These are phyloP conservation scores for Platalea minor DNA, from an alignment of 2,797 vertebrate species.

Conservation along the genomic window DNA sequence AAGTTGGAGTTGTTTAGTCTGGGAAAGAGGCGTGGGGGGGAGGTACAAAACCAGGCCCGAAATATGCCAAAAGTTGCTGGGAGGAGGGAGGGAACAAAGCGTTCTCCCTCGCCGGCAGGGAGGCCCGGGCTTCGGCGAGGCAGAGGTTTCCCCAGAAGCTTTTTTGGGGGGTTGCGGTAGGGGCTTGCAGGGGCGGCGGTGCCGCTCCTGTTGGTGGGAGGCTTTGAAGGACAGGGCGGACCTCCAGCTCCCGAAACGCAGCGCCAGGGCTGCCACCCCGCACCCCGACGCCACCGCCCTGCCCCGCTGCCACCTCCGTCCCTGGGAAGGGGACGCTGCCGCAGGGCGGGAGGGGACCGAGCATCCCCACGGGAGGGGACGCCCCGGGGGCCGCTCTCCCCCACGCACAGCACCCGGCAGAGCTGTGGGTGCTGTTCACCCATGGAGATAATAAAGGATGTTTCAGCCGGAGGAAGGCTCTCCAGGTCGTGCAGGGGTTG, in stretches of 20 bases:
- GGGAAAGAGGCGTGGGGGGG: neutral
- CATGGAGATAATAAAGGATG: neutral
- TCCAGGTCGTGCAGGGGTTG: neutral
- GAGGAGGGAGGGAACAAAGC: neutral
- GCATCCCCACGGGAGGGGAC: neutral
- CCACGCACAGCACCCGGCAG: neutral
- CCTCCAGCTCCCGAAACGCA: fast-evolving
- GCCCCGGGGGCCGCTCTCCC: neutral
- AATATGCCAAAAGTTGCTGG: neutral
- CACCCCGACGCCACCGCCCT: neutral
- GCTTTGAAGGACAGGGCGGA: neutral
- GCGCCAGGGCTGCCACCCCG: neutral
- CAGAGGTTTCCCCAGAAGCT: neutral
- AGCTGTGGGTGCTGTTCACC: fast-evolving
- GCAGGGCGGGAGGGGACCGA: neutral
- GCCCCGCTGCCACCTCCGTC: fast-evolving
- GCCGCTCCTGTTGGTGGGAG: neutral
- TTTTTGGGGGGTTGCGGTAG: neutral
- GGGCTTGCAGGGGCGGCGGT: neutral
- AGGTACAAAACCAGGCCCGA: neutral
- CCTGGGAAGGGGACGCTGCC: neutral
- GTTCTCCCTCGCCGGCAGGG: neutral
- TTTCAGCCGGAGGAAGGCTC: neutral
- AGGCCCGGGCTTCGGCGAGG: neutral
- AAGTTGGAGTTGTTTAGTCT: neutral